Conservation (phyloP, 2,113 vertebrate genomes). For the Takifugu bimaculatus region DNA sequence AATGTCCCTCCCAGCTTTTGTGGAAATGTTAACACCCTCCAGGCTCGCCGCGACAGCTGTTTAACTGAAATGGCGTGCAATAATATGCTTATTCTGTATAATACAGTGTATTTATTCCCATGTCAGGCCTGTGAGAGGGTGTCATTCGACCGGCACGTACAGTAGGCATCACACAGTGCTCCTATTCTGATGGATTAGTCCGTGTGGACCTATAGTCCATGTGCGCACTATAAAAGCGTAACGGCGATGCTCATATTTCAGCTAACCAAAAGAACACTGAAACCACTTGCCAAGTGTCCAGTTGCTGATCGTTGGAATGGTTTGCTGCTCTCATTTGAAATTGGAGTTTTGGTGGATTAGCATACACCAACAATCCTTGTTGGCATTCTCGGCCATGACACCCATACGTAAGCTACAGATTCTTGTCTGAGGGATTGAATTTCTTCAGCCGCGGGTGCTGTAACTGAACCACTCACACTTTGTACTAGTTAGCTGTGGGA, state of each 20-base stretch:
- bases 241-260: slow-evolving; percentile 29
- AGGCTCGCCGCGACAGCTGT: slow-evolving; percentile 33
- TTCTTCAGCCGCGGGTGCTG: slow-evolving; percentile 49
- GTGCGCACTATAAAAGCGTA: slow-evolving; percentile 25
- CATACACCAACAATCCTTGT: slow-evolving; percentile 45
- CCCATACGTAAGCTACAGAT: slow-evolving; percentile 53
- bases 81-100: slow-evolving; percentile 13
- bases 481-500: slow-evolving; percentile 59
- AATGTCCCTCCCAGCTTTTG: slow-evolving; percentile 24
- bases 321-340: slow-evolving; percentile 54
- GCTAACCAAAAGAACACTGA: slow-evolving; percentile 7
- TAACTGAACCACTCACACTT: slow-evolving; percentile 57
- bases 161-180: slow-evolving; percentile 7
- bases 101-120: slow-evolving; percentile 9
- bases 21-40: slow-evolving; percentile 34
- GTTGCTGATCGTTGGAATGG: slow-evolving; percentile 25
- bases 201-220: slow-evolving; percentile 15
- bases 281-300: slow-evolving; percentile 24
- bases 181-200: slow-evolving; percentile 49
- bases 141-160: slow-evolving; percentile 52
- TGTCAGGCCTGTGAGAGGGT: background rate
- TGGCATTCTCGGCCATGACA: slow-evolving; percentile 49
- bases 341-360: slow-evolving; percentile 58
- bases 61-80: no score
- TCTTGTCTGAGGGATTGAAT: slow-evolving; percentile 61